phyloP scores from a whole-genome alignment of 1,140 invertebrate genomes.

The Diachasma alloeum region DNA sequence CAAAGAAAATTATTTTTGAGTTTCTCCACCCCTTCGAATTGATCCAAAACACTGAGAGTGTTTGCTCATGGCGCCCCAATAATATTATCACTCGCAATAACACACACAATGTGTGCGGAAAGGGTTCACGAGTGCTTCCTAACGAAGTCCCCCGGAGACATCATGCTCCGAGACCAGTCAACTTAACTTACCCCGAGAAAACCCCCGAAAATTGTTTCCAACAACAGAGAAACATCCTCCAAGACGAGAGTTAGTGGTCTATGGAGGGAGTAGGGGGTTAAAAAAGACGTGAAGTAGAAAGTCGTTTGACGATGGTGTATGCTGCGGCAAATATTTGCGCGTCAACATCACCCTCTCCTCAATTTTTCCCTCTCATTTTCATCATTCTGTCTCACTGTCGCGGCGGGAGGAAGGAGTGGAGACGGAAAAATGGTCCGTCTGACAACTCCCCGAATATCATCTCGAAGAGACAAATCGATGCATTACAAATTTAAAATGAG shows the following conservation, averaged over 20 bases:
- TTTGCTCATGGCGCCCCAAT: constrained; percentile 19
- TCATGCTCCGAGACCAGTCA: background rate
- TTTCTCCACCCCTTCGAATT: background rate
- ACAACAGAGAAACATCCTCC: background rate
- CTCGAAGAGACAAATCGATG: too few species aligned
- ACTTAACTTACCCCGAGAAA: background rate
- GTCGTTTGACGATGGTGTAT: constrained; percentile 52
- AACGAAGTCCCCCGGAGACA: background rate
- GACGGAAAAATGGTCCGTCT: too few species aligned
- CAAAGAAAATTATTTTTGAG: too few species aligned
- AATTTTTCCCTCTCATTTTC: background rate
- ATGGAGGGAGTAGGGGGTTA: background rate
- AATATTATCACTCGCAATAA: constrained; percentile 31
- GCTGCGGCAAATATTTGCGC: constrained; percentile 61
- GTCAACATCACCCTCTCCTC: constrained; percentile 46
- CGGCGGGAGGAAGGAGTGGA: background rate
- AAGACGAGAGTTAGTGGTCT: background rate
- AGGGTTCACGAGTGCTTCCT: constrained; percentile 3
- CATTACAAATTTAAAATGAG: too few species aligned
- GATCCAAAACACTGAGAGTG: background rate
- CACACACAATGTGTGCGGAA: constrained; percentile 19
- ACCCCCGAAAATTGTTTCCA: background rate
- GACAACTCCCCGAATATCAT: too few species aligned
- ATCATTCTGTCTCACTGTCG: background rate
- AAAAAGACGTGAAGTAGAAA: constrained; percentile 38